phyloP scores from a whole-genome alignment of 2,888 invertebrate species.

The Microctonus hyperodae region DNA sequence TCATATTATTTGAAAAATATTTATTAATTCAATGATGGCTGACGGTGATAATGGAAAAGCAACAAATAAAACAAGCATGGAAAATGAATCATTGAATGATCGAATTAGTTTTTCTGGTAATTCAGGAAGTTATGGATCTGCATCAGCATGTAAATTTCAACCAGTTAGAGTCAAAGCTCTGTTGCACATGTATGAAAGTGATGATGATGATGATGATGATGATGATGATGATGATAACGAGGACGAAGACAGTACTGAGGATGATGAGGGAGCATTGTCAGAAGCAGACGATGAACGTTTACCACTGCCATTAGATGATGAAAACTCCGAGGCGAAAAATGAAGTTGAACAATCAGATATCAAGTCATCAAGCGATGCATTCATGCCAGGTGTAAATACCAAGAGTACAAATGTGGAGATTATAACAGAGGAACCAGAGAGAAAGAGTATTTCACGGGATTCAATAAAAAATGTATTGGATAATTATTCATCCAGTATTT shows the following conservation, averaged over 20 bases:
- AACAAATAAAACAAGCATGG: conserved; percentile 33
- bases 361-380: not conserved
- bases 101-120: conserved; percentile 36
- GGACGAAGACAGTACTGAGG: conserved; percentile 37
- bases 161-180: conserved; percentile 53
- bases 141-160: conserved; percentile 34
- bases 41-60: conserved; percentile 9
- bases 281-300: conserved; percentile 45
- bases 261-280: conserved; percentile 19
- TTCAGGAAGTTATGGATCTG: conserved; percentile 22
- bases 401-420: not conserved
- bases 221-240: conserved; percentile 42
- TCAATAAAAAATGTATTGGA: not conserved
- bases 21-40: not conserved
- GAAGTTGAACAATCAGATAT: not conserved
- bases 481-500: not conserved
- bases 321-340: not conserved
- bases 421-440: not conserved
- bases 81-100: conserved; percentile 38
- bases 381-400: not conserved
- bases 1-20: not conserved
- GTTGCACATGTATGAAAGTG: conserved; percentile 45
- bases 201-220: conserved; percentile 51
- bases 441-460: not conserved
- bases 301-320: conserved; percentile 25